These are phyloP conservation scores for Caenorhabditis plicata DNA, from an alignment of 2,888 invertebrate genomes.

Conservation along the genomic window DNA sequence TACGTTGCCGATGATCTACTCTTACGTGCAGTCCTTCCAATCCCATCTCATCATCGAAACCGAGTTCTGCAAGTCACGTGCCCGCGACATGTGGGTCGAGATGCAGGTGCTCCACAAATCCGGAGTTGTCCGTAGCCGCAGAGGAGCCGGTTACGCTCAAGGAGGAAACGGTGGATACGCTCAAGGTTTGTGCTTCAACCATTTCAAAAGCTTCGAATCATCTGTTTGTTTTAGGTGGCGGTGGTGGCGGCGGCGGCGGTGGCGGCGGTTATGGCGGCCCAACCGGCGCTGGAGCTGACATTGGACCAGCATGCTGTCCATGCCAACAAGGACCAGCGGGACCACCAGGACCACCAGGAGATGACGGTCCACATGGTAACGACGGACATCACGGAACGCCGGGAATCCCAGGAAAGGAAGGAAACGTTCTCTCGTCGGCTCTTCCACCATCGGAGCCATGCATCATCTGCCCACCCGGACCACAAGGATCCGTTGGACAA, in stretches of 20 bases:
- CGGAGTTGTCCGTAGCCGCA: conserved; percentile 36
- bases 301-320: conserved; percentile 51
- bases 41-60: conserved; percentile 64
- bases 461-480: conserved; percentile 60
- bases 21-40: conserved; percentile 64
- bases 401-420: conserved; percentile 57
- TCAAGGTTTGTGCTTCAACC: conserved; percentile 13
- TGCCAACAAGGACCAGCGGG: conserved; percentile 53
- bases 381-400: conserved; percentile 56
- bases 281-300: conserved; percentile 35
- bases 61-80: conserved; percentile 63
- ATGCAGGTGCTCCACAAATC: conserved; percentile 63
- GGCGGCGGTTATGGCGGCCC: conserved; percentile 41
- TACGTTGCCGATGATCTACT: conserved; percentile 64
- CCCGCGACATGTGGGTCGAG: conserved; percentile 65
- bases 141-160: conserved; percentile 45
- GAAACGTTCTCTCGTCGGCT: conserved; percentile 45
- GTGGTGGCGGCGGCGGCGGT: conserved; percentile 46
- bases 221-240: conserved; percentile 14
- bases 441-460: conserved; percentile 53
- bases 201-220: too few relatives aligned
- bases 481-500: conserved; percentile 54
- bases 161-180: conserved; percentile 33
- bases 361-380: conserved; percentile 35
- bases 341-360: conserved; percentile 55